phyloP scores from a whole-genome alignment of 2,888 invertebrate genomes.

The Salticus scenicus region DNA sequence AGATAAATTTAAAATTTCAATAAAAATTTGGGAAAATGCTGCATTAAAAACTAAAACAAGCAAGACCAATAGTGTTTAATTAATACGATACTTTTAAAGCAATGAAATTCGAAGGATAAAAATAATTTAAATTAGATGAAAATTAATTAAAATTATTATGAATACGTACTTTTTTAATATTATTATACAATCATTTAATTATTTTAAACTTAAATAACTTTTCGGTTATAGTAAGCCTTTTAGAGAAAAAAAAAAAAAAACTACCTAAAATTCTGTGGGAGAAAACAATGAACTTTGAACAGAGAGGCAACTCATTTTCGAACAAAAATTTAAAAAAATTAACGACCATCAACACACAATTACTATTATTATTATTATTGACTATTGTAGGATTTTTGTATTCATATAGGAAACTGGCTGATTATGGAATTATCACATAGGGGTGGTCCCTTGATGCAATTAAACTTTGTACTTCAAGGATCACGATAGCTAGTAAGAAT shows the following conservation, averaged over 20 bases:
- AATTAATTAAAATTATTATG: neutral
- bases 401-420: constrained; percentile 2
- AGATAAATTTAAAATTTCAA: neutral
- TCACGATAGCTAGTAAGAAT: constrained; percentile 23
- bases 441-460: constrained; percentile 51
- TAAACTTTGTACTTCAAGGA: constrained; percentile 51
- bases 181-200: neutral
- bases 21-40: too few relatives aligned
- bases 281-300: neutral
- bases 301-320: constrained; percentile 34
- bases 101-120: too few relatives aligned
- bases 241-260: neutral
- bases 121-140: neutral
- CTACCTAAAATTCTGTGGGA: neutral
- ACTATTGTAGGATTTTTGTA: constrained; percentile 21
- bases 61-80: too few relatives aligned
- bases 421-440: constrained; percentile 47
- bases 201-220: neutral
- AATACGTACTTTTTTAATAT: neutral
- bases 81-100: too few relatives aligned
- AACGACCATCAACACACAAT: constrained; percentile 46
- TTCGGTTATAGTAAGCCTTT: too few relatives aligned
- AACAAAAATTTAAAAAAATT: constrained; percentile 23
- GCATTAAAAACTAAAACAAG: too few relatives aligned
- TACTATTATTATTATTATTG: neutral